Base-by-base conservation (phyloP, 2,797 vertebrate genomes). In the Coranthus polyacanthus region DNA sequence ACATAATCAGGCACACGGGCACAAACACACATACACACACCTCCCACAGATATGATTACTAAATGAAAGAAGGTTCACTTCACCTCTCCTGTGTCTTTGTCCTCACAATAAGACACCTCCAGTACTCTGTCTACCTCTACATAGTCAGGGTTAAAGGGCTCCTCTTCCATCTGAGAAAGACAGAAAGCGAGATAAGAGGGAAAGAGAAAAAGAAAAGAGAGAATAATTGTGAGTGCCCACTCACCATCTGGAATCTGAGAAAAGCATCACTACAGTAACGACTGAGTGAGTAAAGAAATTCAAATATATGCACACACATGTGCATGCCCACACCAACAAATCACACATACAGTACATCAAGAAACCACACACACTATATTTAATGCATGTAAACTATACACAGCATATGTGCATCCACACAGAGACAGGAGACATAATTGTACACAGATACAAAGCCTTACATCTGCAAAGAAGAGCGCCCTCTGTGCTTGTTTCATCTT, bases 31-130 rank as follows among this genome's bases (percentile, higher is more conserved):
- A 54, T 59, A 71, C 10, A 10, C 24, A 15, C 1, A 4, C 56
- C 18, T 7, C 53, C 61, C 54, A 50, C 3, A 2, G 64, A 79
- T 73, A 70, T 79, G 46, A 83, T 79, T 58, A 82, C 17, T 11
- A 39, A 68, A 72, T 69, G 20, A 73, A 83, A 81, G 16, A 53
- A 22, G 50, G 75, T 71, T 81, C 17, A 18, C 45, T 79, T 90
- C 95, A 98, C 98, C 96, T 99, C 97, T 71, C 96, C 95, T 32
- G 95, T 96, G 87, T 99, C 98, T 84, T 98, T 99, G 92, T 99
- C 98, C 90, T 98, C 95, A 92, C 98, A 99, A 89, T 97, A 97
- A 7, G 98, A 99, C 63, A 98, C 97, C 89, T 99, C 98, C 74
- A 99, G 94, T n/a, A 99, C 96, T 86, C 98, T 85, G 85, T 99